Evolutionary conservation across 2,113 vertebrate genomes (phyloP).

Genomic region (Ictidomys tridecemlineatus): DNA sequence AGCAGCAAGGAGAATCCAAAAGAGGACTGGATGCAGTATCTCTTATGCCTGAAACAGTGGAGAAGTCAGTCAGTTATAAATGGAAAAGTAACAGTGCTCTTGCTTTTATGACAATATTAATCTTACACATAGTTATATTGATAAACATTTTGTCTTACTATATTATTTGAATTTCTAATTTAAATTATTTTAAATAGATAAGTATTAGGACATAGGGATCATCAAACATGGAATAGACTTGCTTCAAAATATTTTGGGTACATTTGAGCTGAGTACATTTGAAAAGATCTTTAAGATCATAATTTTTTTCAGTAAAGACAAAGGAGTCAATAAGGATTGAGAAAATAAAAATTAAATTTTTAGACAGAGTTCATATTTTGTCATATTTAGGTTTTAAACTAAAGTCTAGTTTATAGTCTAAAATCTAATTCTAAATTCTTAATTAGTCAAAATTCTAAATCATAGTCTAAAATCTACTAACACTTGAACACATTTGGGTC

Average conservation of each 20-base stretch:
- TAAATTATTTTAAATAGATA: slow-evolving; percentile 21
- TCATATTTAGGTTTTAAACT: slow-evolving; percentile 25
- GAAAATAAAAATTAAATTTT: slow-evolving; percentile 26
- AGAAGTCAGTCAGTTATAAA: background rate
- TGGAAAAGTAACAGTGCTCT: background rate
- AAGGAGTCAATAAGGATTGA: background rate
- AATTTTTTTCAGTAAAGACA: background rate
- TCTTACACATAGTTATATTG: background rate
- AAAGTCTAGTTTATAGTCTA: background rate
- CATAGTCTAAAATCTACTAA: background rate
- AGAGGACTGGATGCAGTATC: background rate
- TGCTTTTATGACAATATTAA: background rate
- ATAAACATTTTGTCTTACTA: background rate
- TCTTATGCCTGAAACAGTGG: background rate
- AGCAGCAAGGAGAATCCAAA: background rate
- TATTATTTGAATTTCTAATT: slow-evolving; percentile 11
- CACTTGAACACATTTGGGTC: background rate
- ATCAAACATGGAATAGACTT: background rate
- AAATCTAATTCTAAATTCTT: background rate
- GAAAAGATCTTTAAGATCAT: background rate
- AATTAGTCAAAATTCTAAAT: no score
- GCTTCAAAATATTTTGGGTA: slow-evolving; percentile 1
- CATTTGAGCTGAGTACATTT: background rate
- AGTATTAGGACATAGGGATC: background rate
- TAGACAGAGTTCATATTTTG: background rate